Base-by-base conservation (phyloP, 2,797 vertebrate species). In the Erethizon dorsatum region DNA sequence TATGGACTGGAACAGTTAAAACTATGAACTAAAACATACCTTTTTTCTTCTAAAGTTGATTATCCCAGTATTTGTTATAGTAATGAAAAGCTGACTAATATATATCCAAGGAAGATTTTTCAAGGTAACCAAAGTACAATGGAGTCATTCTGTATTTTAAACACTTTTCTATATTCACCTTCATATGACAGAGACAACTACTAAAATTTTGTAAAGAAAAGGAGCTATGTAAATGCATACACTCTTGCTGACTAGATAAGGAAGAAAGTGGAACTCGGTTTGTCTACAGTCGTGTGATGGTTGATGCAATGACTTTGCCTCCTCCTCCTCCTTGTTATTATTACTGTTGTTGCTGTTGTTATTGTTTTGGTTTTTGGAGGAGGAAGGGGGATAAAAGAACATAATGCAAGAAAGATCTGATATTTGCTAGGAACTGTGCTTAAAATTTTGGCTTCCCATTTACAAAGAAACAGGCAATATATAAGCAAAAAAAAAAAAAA, bases 111-210 rank as follows among this genome's bases (percentile, higher is more conserved):
- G 14, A 87, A 77, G 11, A 47, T 26, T 93, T 89, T 96, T 54
- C 18, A 82, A 95, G 63, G 22, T 63, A 65, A 92, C 15, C 14
- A 90, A 96, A 41, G 9, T 47, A 77, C 28, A 78, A 20, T 41
- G n/a, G n/a, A 87, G 94, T 87, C 2, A 57, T 90, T 95, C 59
- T 83, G 22, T 56, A 93, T 93, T 91, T 80, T 95, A 88, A 59
- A 4, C 33, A 73, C 75, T 95, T 47, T 88, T 75, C 37, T 31
- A 31, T 56, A 77, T 95, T 79, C 6, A 90, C 57, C 95, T 90
- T 90, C 69, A 89, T 71, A 50, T 52, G n/a, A 95, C 94, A 87
- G 57, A 89, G 6, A 20, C 6, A 90, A 90, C 11, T 31, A 69
- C 59, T 31, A 94, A 79, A 63, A 2, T 41, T 79, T 90, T 93